Conservation (phyloP, 2,113 vertebrate genomes). For the Maccullochella peelii region DNA sequence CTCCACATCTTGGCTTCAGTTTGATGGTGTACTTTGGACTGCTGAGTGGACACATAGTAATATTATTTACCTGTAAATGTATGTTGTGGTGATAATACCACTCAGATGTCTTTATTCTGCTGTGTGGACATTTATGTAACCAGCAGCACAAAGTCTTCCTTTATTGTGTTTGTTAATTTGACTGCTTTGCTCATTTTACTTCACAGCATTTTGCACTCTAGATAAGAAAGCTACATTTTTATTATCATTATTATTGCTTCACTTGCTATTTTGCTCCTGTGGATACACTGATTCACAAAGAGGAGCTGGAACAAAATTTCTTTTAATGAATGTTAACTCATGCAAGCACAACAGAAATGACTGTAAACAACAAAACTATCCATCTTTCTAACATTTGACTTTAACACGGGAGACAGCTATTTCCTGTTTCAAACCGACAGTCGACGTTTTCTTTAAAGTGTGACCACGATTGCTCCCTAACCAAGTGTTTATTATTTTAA, state of each 20-base stretch:
- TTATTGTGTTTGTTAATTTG: constrained; percentile 7
- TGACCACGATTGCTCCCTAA: too few relatives aligned
- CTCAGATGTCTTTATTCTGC: neutral
- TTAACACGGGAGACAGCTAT: neutral
- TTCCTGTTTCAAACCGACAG: neutral
- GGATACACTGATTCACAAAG: neutral
- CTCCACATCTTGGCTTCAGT: neutral
- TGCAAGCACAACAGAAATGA: neutral
- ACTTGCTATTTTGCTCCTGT: neutral
- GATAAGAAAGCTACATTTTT: constrained; percentile 13
- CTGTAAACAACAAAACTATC: neutral
- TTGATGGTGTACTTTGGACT: neutral
- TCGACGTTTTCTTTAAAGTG: too few relatives aligned
- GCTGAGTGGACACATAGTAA: neutral
- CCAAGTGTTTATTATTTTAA: too few relatives aligned
- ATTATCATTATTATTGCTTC: neutral
- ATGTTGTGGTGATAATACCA: neutral
- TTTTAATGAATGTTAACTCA: neutral
- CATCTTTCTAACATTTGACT: neutral
- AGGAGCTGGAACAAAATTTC: neutral
- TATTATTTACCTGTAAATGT: neutral
- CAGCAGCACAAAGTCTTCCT: neutral
- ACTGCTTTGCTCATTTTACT: neutral
- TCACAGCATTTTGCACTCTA: neutral
- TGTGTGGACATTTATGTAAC: neutral